Evolutionary conservation across 2,888 invertebrate genomes (phyloP), one percentile per base, ranked within the genome.

Genomic region (Oscheius sp.): DNA sequence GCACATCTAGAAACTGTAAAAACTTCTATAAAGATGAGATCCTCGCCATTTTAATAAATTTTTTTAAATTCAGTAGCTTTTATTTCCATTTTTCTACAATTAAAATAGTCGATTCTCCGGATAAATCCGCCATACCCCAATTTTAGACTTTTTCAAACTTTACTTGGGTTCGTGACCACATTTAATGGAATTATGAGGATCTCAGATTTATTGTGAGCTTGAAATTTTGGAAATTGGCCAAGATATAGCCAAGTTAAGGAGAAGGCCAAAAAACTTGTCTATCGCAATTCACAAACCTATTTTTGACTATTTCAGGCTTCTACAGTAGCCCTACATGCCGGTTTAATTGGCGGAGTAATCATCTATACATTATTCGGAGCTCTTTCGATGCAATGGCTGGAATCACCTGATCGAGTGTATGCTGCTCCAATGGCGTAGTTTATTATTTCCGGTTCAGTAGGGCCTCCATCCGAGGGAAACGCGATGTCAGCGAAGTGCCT

Each of bases 301-400:
- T n/a, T n/a, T n/a, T n/a, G n/a, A n/a, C 46, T 2, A 21, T 72
- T 81, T 63, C 70, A 85, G 86, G 85, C 81, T n/a, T 83, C 84
- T 0, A 86, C 86, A 1, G 73, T 84, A 49, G 79, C 83, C 49
- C 77, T 86, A 35, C 86, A 86, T 61, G 68, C 84, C n/a, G 78
- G 83, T 45, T 75, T 86, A 55, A 78, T 85, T 18, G 66, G 77
- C 16, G 80, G 83, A 18, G 86, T 86, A 6, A 74, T 81, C 23
- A 74, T 80, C 25, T 86, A 86, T 70, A 85, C 84, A 27, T 56
- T 86, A 0, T 79, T 83, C 25, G 86, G 86, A 7, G 86, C 86
- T 29, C 56, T 84, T 61, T 79, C 82, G 25, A 86, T 86, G 79
- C 80, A 81, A 70, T 79, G 75, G 69, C 76, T 86, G 43, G 86